phyloP scores from a whole-genome alignment of 2,797 vertebrate genomes.

The Cetoscarus ocellatus region DNA sequence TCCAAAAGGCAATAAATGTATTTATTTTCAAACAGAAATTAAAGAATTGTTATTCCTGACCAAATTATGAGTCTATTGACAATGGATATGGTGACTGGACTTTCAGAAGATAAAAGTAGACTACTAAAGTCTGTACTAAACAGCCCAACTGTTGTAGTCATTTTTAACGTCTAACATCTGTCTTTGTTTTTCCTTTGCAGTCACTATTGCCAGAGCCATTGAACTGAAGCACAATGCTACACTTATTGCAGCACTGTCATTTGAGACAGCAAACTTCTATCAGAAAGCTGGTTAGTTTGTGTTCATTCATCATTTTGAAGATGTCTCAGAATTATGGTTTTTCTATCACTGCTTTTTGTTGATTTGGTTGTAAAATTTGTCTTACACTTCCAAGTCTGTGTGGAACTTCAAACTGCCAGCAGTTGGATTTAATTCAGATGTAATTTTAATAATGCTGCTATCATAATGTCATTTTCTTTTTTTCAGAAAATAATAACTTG shows the following conservation, averaged over 20 bases:
- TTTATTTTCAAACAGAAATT: too few species aligned
- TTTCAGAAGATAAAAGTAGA: too few species aligned
- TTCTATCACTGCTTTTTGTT: too few species aligned
- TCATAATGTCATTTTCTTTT: too few species aligned
- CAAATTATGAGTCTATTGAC: background rate
- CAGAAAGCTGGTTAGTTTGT: conserved; percentile 92
- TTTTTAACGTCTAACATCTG: background rate
- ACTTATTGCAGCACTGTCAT: conserved; percentile 94
- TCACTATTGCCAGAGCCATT: conserved; percentile 97
- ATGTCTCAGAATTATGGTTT: background rate
- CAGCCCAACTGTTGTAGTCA: background rate
- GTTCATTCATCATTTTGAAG: background rate
- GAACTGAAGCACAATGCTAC: conserved; percentile 95
- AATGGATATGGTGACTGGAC: background rate
- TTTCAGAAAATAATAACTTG: too few species aligned
- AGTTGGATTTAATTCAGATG: too few species aligned
- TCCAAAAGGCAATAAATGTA: too few species aligned
- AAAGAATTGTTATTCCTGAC: background rate
- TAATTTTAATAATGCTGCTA: too few species aligned
- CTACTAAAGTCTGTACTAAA: too few species aligned
- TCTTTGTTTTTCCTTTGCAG: conserved; percentile 70
- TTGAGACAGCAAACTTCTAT: conserved; percentile 97
- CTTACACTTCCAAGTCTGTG: too few species aligned
- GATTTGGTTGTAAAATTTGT: too few species aligned
- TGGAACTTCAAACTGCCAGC: too few species aligned